These are phyloP conservation scores for Aramus guarauna DNA, from an alignment of 2,113 vertebrate genomes.

Conservation along the genomic window DNA sequence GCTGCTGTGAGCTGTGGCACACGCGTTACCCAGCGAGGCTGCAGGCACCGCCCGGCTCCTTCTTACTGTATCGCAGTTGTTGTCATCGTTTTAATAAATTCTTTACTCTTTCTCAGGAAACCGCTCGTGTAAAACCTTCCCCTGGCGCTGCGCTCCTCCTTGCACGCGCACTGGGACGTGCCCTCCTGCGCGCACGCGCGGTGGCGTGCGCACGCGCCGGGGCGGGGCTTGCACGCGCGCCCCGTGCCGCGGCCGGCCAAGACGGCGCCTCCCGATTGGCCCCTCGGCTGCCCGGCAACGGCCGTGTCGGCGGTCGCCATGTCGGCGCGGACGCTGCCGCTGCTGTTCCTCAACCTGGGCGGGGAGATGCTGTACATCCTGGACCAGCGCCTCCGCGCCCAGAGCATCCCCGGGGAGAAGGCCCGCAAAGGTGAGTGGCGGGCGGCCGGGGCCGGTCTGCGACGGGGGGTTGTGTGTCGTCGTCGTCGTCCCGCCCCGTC, in stretches of 20 bases:
- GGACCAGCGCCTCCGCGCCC: slow-evolving; percentile 91
- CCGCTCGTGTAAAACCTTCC: too few relatives aligned
- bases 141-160: too few relatives aligned
- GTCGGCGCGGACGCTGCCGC: slow-evolving; percentile 86
- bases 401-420: slow-evolving; percentile 92
- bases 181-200: too few relatives aligned
- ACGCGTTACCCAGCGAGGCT: too few relatives aligned
- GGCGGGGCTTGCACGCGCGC: neutral
- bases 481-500: too few relatives aligned
- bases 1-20: too few relatives aligned
- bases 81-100: too few relatives aligned
- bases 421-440: slow-evolving; percentile 88
- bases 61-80: too few relatives aligned
- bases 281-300: slow-evolving; percentile 29
- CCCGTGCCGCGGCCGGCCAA: slow-evolving; percentile 56
- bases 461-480: neutral
- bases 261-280: slow-evolving; percentile 79
- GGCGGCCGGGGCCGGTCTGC: neutral
- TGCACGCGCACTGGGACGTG: too few relatives aligned
- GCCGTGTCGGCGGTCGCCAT: slow-evolving; percentile 54
- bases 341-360: slow-evolving; percentile 94
- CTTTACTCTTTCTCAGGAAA: neutral
- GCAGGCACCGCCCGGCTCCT: too few relatives aligned
- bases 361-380: slow-evolving; percentile 98
- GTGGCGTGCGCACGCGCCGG: neutral